Evolutionary conservation across 92 coral and sea anemone species (phyloP).

Genomic region (Zoanthus solanderi): DNA sequence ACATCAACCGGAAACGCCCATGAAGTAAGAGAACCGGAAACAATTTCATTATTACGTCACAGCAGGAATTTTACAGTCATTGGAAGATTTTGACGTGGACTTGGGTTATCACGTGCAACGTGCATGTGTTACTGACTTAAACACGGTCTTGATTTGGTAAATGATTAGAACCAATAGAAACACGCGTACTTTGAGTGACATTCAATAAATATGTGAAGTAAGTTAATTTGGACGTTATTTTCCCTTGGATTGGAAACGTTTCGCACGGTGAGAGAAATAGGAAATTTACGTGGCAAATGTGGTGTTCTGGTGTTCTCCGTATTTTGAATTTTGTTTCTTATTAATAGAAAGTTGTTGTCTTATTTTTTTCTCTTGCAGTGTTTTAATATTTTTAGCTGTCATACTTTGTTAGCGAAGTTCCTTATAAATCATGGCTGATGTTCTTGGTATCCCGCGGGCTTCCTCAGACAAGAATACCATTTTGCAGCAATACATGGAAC

Average conservation of each 20-base stretch:
- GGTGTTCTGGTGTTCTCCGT: not conserved
- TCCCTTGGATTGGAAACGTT: not conserved
- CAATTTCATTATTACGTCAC: conserved; percentile 37
- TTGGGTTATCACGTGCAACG: conserved; percentile 25
- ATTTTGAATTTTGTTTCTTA: too few relatives aligned
- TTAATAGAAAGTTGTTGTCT: not conserved
- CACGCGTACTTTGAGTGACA: not conserved
- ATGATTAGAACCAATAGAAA: conserved; percentile 13
- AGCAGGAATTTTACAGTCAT: conserved; percentile 13
- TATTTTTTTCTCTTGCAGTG: not conserved
- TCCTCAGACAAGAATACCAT: conserved; percentile 63
- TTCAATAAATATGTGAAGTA: not conserved
- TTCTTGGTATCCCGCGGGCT: conserved; percentile 61
- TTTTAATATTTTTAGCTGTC: not conserved
- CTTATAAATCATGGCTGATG: conserved; percentile 17
- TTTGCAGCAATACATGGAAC: conserved; percentile 70
- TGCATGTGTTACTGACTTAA: not conserved
- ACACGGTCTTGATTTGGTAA: conserved; percentile 10
- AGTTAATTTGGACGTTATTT: not conserved
- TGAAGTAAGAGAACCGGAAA: not conserved
- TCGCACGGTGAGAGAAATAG: not conserved
- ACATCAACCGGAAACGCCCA: not conserved
- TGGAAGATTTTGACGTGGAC: not conserved
- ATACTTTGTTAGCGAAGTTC: not conserved
- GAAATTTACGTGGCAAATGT: not conserved